Evolutionary conservation across 1,140 invertebrate species (phyloP).

Genomic region (Gryon sp.): DNA sequence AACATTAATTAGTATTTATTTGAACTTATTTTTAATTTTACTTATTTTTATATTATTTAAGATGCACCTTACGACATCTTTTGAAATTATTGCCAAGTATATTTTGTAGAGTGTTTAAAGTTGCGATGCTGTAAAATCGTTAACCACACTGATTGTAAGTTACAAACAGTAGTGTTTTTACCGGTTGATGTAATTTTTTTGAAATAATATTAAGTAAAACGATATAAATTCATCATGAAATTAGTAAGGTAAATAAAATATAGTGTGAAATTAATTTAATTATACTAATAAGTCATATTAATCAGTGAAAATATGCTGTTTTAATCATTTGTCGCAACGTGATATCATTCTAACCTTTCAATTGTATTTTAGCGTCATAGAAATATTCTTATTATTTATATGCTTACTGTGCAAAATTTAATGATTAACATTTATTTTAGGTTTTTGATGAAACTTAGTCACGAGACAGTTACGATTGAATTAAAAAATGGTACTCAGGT

Average conservation of each 20-base stretch:
- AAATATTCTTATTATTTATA: constrained; percentile 11
- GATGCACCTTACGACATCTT: too few species aligned
- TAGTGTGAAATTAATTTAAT: neutral
- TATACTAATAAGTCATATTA: neutral
- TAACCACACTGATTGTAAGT: too few species aligned
- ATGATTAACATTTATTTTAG: constrained; percentile 80
- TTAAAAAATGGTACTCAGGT: constrained; percentile 99
- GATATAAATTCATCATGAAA: constrained; percentile 44
- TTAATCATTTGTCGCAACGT: constrained; percentile 2
- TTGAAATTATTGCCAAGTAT: too few species aligned
- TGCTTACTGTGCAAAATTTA: neutral
- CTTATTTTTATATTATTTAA: too few species aligned
- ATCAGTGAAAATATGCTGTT: too few species aligned
- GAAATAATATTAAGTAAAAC: constrained; percentile 25
- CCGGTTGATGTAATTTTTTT: constrained; percentile 27
- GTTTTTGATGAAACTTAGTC: constrained; percentile 99
- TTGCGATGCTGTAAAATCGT: too few species aligned
- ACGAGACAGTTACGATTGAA: constrained; percentile 99
- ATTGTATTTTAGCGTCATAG: constrained; percentile 20
- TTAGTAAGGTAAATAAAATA: constrained; percentile 49
- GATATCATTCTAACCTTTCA: constrained; percentile 48
- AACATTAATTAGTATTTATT: too few species aligned
- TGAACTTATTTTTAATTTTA: too few species aligned
- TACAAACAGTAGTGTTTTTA: neutral
- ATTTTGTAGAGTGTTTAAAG: too few species aligned